Base-by-base conservation (phyloP, 2,113 vertebrate species). In the Jacana jacana region DNA sequence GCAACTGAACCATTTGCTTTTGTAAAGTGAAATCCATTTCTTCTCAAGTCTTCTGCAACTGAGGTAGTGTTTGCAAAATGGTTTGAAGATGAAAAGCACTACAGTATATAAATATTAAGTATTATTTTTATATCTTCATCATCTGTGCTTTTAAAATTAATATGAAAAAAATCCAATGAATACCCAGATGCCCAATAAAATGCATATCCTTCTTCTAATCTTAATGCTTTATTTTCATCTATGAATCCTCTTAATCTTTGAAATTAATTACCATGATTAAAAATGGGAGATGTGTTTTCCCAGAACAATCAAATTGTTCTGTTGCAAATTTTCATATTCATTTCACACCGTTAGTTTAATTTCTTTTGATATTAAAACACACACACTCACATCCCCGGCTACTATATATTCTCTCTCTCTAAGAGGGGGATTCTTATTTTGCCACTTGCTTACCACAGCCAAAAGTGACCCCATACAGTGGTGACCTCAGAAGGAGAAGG, bases 231-330 rank as follows among this genome's bases (percentile, higher is more conserved):
- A 87, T 94, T 94, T 93, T 95, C 23, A 65, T 89, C 86, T 92
- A 71, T 76, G 88, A 92, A 91, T 94, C 86, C 80, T 94, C 92
- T 89, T 96, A 96, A 96, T 93, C 91, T 92, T 94, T 92, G 81
- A 96, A 96, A 97, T 97, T 95, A 97, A 97, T 95, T 95, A 89
- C 73, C 46, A 84, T 92, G 81, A 96, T 96, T 93, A 93, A 96
- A 96, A 95, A 81, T 54, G 83, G 88, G 92, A 94, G 81, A 92
- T 87, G 40, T 80, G 52, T 94, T 96, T 94, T 95, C 88, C 95
- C 96, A 85, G 91, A 96, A 92, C 96, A 97, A 97, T 96, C 89
- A 95, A 88, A 85, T 89, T 51, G 7, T 80, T 91, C 95, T 82
- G 49, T 33, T 79, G 61, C 2, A 1, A 93, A 91, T 92, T 63